A percentile compares a stretch with the other conserved stretches of the same genome.
These are phyloP conservation scores for Caiman crocodilus DNA, from an alignment of 2,797 vertebrate genomes.

Conservation along the genomic window DNA sequence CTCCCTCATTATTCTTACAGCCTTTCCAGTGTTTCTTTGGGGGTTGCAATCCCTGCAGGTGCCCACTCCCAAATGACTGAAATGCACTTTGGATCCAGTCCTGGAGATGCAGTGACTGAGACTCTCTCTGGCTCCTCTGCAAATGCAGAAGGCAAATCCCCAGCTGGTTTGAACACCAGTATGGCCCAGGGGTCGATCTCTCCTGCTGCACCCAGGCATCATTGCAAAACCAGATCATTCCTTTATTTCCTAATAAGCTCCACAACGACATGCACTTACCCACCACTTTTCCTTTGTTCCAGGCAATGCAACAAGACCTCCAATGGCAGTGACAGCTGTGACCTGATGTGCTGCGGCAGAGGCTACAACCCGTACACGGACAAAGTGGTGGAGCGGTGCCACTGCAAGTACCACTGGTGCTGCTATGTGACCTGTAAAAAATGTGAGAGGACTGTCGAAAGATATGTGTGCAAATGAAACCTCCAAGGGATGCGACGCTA, in stretches of 20 bases:
- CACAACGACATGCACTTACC: accelerated
- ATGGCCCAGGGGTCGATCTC: too few relatives aligned
- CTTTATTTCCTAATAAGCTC: neutral
- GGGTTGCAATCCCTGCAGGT: neutral
- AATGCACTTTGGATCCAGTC: neutral
- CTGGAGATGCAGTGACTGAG: neutral
- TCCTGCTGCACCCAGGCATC: too few relatives aligned
- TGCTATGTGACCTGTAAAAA: conserved; percentile 99
- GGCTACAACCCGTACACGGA: conserved; percentile 99
- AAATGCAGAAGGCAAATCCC: neutral
- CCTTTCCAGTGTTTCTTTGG: neutral
- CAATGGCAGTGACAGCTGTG: conserved; percentile 96
- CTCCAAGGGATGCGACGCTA: neutral
- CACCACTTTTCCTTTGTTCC: neutral
- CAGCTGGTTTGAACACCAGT: neutral
- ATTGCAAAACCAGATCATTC: accelerated
- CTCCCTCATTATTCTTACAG: neutral
- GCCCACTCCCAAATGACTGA: neutral
- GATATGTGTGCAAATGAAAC: conserved; percentile 96
- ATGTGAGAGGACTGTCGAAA: conserved; percentile 94
- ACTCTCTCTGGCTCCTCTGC: neutral
- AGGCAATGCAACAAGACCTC: conserved; percentile 99
- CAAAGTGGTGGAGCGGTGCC: conserved; percentile 95
- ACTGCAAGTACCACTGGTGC: conserved; percentile 99
- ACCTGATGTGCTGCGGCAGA: conserved; percentile 98